Evolutionary conservation across 2,888 invertebrate species (phyloP), one percentile per base, ranked within the genome.

Genomic region (Carabus problematicus): DNA sequence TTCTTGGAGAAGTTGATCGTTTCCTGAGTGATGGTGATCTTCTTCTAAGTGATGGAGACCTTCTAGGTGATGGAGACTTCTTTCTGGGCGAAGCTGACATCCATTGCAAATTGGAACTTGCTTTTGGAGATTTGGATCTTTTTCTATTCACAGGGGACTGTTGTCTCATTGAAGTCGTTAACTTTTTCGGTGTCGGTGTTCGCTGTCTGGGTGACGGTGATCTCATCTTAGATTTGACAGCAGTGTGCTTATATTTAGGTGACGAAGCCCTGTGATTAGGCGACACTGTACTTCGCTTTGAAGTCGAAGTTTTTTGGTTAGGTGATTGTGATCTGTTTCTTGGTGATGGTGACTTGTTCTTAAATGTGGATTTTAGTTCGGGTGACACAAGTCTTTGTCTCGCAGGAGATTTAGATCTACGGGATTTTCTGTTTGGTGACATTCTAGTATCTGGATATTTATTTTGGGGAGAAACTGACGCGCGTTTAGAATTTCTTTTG

Each of bases 321-420:
- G 58, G 42, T 7, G 54, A 16, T n/a, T 29, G 62, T 60, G 52
- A 18, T 42, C 64, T 70, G 42, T 40, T 63, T 55, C 58, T 54
- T 45, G 66, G 55, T 4, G 63, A 58, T 47, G 62, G 59, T 39
- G 69, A 70, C 56, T 41, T 63, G 61, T 55, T 39, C 52, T 42
- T 70, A 49, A 69, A 66, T 7, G 70, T 64, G 49, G 68, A 68
- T 71, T 72, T 72, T 41, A 72, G 68, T 41, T 62, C 59, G 11
- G 59, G 52, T 39, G 70, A 70, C 39, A 42, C 39, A 29, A 16
- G 64, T 43, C 70, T 70, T 14, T 60, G 52, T 55, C 61, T 52
- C 8, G 52, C 47, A 11, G 49, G 63, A 12, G 64, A 70, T 47
- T 39, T 45, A 52, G 59, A 47, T 41, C 55, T 64, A 8, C 64